Evolutionary conservation across 2,797 vertebrate genomes (phyloP).

Genomic region (Eptatretus atami): DNA sequence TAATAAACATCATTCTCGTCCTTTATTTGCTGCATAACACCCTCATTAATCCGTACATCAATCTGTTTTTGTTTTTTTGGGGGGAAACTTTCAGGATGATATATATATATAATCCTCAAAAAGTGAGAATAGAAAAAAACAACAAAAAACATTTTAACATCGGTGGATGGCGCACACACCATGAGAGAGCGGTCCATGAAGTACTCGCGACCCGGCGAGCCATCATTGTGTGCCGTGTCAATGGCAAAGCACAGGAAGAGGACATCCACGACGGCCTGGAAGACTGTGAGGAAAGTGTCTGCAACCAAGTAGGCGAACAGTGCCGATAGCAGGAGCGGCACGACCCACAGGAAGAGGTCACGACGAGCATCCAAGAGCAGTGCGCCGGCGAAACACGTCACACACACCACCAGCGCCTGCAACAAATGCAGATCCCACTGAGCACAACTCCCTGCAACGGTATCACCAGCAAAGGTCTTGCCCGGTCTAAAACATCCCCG

Average conservation of each 20-base stretch:
- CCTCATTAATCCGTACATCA: too few relatives aligned
- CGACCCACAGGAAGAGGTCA: constrained; percentile 19
- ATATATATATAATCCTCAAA: too few relatives aligned
- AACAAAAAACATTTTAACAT: not conserved
- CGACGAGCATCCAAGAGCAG: constrained; percentile 29
- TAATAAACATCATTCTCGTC: too few relatives aligned
- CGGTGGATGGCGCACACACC: constrained; percentile 14
- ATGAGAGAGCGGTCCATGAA: constrained; percentile 21
- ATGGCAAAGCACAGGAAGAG: constrained; percentile 22
- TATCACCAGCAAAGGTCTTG: too few relatives aligned
- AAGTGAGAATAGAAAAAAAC: too few relatives aligned
- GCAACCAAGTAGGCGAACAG: constrained; percentile 23
- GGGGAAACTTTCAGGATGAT: too few relatives aligned
- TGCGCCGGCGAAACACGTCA: constrained; percentile 24
- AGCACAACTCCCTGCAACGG: too few relatives aligned
- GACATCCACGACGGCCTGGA: constrained; percentile 19
- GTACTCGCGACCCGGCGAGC: constrained; percentile 21
- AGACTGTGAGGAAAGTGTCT: constrained; percentile 22
- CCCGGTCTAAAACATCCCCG: too few relatives aligned
- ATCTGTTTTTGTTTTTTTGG: too few relatives aligned
- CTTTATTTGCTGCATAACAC: too few relatives aligned
- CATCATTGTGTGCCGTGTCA: constrained; percentile 25
- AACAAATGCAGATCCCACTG: not conserved
- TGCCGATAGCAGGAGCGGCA: constrained; percentile 19
- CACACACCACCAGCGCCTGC: constrained; percentile 24